Conservation (phyloP, 2,888 invertebrate species). For the Branchinecta sandiegonensis region DNA sequence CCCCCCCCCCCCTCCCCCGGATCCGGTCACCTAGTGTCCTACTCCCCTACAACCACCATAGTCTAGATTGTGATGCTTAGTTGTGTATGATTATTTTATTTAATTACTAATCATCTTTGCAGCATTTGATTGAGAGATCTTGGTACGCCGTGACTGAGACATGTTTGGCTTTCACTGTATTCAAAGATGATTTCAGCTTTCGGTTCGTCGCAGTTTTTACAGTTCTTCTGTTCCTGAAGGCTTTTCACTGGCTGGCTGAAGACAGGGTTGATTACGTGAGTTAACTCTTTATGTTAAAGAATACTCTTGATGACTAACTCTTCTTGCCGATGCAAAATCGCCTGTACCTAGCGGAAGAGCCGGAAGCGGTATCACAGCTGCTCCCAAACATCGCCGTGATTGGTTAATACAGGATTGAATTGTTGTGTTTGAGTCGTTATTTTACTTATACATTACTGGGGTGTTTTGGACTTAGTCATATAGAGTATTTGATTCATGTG, state of each 20-base stretch:
- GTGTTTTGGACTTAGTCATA: too few species aligned
- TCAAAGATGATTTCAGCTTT: slow-evolving; percentile 95
- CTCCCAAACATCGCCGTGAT: too few species aligned
- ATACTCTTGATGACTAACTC: too few species aligned
- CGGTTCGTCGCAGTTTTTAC: slow-evolving; percentile 96
- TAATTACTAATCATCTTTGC: slow-evolving; percentile 35
- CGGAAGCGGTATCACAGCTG: too few species aligned
- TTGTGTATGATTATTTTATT: slow-evolving; percentile 18
- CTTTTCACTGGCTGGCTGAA: slow-evolving; percentile 99
- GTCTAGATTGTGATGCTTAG: background rate
- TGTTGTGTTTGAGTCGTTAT: too few species aligned
- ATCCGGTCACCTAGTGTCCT: background rate
- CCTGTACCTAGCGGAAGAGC: too few species aligned
- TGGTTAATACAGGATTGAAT: too few species aligned
- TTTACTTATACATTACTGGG: too few species aligned
- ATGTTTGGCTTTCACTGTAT: slow-evolving; percentile 95
- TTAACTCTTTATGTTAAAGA: background rate
- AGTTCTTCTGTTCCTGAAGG: slow-evolving; percentile 84
- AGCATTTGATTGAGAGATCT: slow-evolving; percentile 92
- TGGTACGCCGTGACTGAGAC: slow-evolving; percentile 99
- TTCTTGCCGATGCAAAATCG: too few species aligned
- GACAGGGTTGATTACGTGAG: slow-evolving; percentile 95
- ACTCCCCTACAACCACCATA: too few species aligned
- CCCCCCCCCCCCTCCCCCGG: too few species aligned
- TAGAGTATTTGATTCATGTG: too few species aligned